Evolutionary conservation across 2,888 invertebrate genomes (phyloP), one percentile per base, ranked within the genome.

Genomic region (Saturnia pavonia): DNA sequence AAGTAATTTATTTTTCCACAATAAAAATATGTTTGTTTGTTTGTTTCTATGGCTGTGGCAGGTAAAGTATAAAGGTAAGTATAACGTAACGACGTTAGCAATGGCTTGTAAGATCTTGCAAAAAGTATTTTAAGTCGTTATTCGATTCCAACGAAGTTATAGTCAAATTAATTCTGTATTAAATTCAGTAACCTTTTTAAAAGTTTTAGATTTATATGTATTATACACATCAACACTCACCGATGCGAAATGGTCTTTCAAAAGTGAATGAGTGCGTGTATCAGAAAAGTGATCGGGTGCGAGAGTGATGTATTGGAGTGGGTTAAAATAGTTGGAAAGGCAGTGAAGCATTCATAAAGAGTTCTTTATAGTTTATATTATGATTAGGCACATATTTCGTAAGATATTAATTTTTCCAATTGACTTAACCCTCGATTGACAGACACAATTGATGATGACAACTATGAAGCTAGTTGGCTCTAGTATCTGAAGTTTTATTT

Each of bases 231-330:
- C 57, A 54, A n/a, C 11, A 22, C 12, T 22, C 22, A 63, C 16
- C n/a, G 4, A 19, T 65, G 2, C n/a, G 65, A 34, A 63, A 63
- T 63, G 16, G 40, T 40, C 40, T 40, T 65, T 40, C 40, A 65
- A 65, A 14, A 19, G 40, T 40, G 40, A 65, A 40, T 65, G 40
- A 27, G 40, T 19, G 63, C 40, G 19, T 63, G 19, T 34, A 40
- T 19, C 19, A 34, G 8, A 19, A n/a, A 16, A 65, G 16, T 65
- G 22, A n/a, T 65, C 8, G n/a, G 40, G 40, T 65, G n/a, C 34
- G 65, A 65, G 40, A 65, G 19, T 65, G n/a, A 65, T 65, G 65
- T 65, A 65, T 65, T 65, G 40, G 65, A 34, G 65, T 65, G 40
- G 65, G 65, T 65, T 65, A 19, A 65, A 25, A 27, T 4, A 60